Conservation (phyloP, 1,140 invertebrate species). For the Sitophilus oryzae region DNA sequence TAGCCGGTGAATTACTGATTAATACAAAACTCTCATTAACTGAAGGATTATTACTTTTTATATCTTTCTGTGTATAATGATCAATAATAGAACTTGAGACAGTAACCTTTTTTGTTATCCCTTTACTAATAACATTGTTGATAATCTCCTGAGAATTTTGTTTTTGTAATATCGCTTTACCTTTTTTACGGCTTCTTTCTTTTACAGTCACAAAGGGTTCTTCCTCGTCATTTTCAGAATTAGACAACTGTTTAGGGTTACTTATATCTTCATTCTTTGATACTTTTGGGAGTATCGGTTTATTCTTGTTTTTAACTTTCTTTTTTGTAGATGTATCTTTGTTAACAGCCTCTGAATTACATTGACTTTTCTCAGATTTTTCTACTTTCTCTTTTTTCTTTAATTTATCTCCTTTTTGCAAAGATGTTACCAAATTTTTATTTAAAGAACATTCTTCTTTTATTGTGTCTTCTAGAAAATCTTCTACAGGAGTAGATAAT, state of each 20-base stretch:
- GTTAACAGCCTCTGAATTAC: slow-evolving; percentile 8
- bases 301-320: slow-evolving; percentile 2
- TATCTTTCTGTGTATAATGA: slow-evolving; percentile 21
- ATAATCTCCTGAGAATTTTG: slow-evolving; percentile 13
- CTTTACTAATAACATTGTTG: slow-evolving; percentile 13
- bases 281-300: not conserved
- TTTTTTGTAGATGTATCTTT: slow-evolving; percentile 15
- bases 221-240: slow-evolving; percentile 17
- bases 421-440: not conserved
- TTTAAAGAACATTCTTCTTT: slow-evolving; percentile 24
- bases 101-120: slow-evolving; percentile 17
- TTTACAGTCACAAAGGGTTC: slow-evolving; percentile 26
- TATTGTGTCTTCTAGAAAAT: slow-evolving; percentile 32
- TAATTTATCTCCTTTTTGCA: too few species aligned
- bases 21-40: not conserved
- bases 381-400: slow-evolving; percentile 14
- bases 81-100: slow-evolving; percentile 20
- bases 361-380: slow-evolving; percentile 6
- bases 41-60: not conserved
- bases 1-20: not conserved
- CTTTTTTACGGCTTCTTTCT: slow-evolving; percentile 24
- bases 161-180: slow-evolving; percentile 12
- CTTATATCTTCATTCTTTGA: slow-evolving; percentile 3
- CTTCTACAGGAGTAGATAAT: slow-evolving; percentile 30
- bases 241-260: not conserved